These are phyloP conservation scores for Drosophila kepulauana DNA, from an alignment of 1,140 invertebrate genomes.

Conservation along the genomic window DNA sequence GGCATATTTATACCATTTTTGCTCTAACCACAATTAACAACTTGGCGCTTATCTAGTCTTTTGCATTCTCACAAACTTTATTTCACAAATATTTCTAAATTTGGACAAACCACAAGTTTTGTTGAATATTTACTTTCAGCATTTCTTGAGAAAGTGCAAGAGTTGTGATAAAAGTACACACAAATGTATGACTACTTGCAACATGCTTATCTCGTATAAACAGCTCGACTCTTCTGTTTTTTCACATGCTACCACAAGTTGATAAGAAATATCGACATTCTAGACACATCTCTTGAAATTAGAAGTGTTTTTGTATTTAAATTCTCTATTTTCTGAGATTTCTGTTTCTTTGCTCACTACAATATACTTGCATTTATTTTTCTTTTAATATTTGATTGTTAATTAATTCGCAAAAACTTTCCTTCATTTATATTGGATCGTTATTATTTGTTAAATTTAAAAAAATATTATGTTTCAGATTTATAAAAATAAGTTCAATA, in stretches of 20 bases:
- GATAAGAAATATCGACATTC: neutral
- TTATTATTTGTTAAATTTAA: too few species aligned
- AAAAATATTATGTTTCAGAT: too few species aligned
- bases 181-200: neutral
- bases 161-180: neutral
- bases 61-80: neutral
- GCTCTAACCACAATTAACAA: constrained; percentile 3
- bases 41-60: neutral
- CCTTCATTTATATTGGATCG: too few species aligned
- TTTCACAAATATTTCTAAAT: constrained; percentile 1
- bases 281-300: too few species aligned
- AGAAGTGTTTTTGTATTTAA: neutral
- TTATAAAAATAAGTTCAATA: too few species aligned
- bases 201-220: constrained; percentile 10
- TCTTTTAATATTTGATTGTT: too few species aligned
- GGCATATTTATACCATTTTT: constrained; percentile 31
- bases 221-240: neutral
- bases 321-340: too few species aligned
- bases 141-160: neutral
- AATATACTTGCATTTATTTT: too few species aligned
- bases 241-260: constrained; percentile 21
- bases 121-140: neutral
- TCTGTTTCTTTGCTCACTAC: too few species aligned
- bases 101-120: neutral
- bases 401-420: too few species aligned